Evolutionary conservation across 2,113 vertebrate genomes (phyloP).

Genomic region (Hyperoodon ampullatus): DNA sequence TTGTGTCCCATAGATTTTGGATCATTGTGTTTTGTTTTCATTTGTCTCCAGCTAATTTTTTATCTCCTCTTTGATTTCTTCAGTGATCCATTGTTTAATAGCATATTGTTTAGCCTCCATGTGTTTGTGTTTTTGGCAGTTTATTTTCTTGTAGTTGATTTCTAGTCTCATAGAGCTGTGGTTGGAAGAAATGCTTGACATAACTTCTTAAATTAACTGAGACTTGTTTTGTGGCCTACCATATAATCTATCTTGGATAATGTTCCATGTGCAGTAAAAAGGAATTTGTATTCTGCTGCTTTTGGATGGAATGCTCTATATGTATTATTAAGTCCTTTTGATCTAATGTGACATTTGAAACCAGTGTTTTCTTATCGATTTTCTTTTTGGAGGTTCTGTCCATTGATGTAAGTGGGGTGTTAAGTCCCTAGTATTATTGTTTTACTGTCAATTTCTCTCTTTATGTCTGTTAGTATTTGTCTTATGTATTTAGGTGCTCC

Average conservation of each 20-base stretch:
- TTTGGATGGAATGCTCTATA: background rate
- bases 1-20: background rate
- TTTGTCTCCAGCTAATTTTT: background rate
- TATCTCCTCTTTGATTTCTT: background rate
- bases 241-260: background rate
- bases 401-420: background rate
- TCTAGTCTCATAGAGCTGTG: background rate
- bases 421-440: background rate
- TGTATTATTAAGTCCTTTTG: background rate
- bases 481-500: too few relatives aligned
- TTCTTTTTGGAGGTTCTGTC: background rate
- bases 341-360: background rate
- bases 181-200: background rate
- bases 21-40: background rate
- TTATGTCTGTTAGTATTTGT: too few relatives aligned
- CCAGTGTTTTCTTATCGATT: background rate
- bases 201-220: background rate
- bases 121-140: background rate
- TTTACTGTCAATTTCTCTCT: too few relatives aligned
- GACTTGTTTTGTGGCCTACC: background rate
- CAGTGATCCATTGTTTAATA: background rate
- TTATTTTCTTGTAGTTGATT: background rate
- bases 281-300: background rate
- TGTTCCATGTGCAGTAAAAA: background rate
- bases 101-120: background rate